phyloP scores from a whole-genome alignment of 2,797 vertebrate species.

The Alauda arvensis region DNA sequence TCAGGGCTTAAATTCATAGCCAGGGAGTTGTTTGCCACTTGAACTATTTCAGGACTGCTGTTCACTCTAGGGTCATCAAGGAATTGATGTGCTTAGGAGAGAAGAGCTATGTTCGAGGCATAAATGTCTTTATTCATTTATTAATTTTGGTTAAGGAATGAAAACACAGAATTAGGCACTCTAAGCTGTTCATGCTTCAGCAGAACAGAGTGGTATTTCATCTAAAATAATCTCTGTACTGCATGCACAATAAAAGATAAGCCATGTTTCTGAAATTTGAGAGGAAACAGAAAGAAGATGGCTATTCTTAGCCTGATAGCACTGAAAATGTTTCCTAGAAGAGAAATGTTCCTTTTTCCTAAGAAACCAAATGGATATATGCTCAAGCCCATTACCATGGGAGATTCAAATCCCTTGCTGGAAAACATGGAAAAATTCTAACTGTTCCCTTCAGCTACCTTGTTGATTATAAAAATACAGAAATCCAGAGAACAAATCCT shows the following conservation, averaged over 20 bases:
- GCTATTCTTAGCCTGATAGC: constrained; percentile 40
- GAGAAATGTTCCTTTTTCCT: constrained; percentile 7
- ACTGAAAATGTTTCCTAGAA: constrained; percentile 30
- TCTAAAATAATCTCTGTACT: neutral
- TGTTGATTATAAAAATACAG: neutral
- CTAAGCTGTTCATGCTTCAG: neutral
- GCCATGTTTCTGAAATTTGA: constrained; percentile 6
- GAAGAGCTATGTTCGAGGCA: neutral
- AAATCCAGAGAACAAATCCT: neutral
- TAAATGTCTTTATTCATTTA: neutral
- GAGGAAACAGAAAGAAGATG: constrained; percentile 26
- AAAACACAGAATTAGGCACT: neutral
- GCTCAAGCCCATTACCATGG: neutral
- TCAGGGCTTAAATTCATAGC: neutral
- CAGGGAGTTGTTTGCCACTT: constrained; percentile 1
- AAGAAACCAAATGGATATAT: neutral
- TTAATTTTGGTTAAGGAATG: neutral
- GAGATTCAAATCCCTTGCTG: neutral
- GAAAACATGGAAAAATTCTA: neutral
- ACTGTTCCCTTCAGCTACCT: neutral
- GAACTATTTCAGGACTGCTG: neutral
- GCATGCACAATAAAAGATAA: constrained; percentile 2
- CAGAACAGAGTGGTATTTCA: neutral
- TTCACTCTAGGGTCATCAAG: neutral
- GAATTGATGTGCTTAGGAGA: neutral